Evolutionary conservation across 2,113 vertebrate genomes (phyloP).

Genomic region (Eira barbara): DNA sequence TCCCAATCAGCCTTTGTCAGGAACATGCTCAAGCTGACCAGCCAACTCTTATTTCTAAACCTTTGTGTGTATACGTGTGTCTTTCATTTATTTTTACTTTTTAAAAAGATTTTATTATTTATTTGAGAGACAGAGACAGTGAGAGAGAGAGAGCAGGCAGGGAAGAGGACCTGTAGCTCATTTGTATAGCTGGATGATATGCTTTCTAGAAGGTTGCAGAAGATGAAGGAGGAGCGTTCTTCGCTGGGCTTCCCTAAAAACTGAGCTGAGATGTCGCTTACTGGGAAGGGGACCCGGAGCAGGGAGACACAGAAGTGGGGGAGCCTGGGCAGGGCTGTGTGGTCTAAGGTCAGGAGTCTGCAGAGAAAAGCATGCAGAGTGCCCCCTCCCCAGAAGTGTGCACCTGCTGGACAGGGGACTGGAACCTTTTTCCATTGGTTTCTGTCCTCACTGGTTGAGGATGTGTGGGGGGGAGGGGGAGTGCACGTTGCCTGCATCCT

Average conservation of each 20-base stretch:
- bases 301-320: not conserved
- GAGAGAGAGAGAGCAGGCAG: no score
- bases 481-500: not conserved
- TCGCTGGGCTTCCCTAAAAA: not conserved
- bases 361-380: not conserved
- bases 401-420: not conserved
- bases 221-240: not conserved
- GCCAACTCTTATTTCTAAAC: conserved; percentile 76
- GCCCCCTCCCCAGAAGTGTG: not conserved
- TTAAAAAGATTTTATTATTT: not conserved
- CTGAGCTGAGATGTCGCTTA: not conserved
- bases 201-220: not conserved
- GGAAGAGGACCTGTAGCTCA: not conserved
- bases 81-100: not conserved
- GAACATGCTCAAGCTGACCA: conserved; percentile 75
- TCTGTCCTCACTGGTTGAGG: not conserved
- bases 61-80: not conserved
- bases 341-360: not conserved
- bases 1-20: conserved; percentile 42
- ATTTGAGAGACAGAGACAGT: not conserved
- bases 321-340: not conserved
- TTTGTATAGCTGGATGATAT: not conserved
- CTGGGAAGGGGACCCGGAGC: not conserved
- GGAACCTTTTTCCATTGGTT: not conserved
- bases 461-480: not conserved